phyloP scores from a whole-genome alignment of 2,113 vertebrate genomes.

The Carlito syrichta region DNA sequence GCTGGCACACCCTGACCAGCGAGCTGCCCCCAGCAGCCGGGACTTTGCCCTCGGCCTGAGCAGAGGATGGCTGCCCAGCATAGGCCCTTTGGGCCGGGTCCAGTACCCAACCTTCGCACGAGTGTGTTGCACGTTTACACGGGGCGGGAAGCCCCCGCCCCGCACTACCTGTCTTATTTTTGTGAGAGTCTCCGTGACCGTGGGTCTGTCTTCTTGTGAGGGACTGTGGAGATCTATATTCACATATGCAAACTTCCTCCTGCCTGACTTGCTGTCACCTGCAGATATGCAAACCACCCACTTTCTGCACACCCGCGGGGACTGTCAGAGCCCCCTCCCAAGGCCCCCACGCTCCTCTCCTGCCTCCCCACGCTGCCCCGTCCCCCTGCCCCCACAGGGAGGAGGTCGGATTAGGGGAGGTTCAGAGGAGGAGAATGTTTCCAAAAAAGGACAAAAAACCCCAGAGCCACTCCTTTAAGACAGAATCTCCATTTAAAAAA shows the following conservation, averaged over 20 bases:
- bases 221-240: conserved; percentile 57
- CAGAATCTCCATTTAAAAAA: conserved; percentile 29
- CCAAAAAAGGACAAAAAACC: neutral
- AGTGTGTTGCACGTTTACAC: conserved; percentile 78
- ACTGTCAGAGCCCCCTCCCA: neutral
- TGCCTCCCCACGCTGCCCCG: conserved; percentile 70
- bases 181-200: conserved; percentile 55
- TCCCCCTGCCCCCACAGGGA: neutral
- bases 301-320: neutral
- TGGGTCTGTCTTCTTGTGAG: conserved; percentile 66
- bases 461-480: conserved; percentile 58
- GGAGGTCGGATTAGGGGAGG: conserved; percentile 68
- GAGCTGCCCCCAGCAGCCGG: conserved; percentile 86
- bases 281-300: conserved; percentile 62
- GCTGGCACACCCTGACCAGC: conserved; percentile 91
- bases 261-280: conserved; percentile 61
- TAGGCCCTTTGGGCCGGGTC: neutral
- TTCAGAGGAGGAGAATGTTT: conserved; percentile 24
- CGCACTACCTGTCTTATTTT: conserved; percentile 69
- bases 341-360: neutral
- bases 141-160: conserved; percentile 46
- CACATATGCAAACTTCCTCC: conserved; percentile 72
- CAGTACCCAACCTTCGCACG: conserved; percentile 66
- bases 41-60: conserved; percentile 68
- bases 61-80: accelerated